Evolutionary conservation across 2,888 invertebrate species (phyloP), one percentile per base, ranked within the genome.

Genomic region (Crepidodera aurea): DNA sequence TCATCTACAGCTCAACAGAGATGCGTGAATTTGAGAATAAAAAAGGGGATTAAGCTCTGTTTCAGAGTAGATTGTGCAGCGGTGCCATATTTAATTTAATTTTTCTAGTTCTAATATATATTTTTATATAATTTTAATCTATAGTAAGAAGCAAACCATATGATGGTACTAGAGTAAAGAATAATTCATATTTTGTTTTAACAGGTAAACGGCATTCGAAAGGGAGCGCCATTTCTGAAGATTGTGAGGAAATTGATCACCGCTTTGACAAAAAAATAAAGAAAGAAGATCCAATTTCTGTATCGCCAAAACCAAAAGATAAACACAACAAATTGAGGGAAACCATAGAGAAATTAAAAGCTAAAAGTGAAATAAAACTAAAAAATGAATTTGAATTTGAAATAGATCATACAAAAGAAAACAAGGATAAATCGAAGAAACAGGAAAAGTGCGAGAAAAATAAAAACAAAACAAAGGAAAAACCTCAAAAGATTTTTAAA

Each of bases 331-430:
- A 81, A 64, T 64, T 81, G 15, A 62, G 80, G 12, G 81, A 81
- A 70, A 88, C 87, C 0, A 88, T 88, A 55, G 87, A 87, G 77
- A 88, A 87, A 74, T 73, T 88, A 10, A 88, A 87, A 78, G 86
- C 87, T 8, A 88, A 87, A 76, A 86, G 85, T 74, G 85, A 85
- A 71, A 84, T 85, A 59, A 84, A 83, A 69, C 82, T 83, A 13
- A 66, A 64, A 62, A 64, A 44, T 51, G 75, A 74, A 40, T 71
- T 72, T 18, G 71, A 71, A 42, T 76, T 76, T 44, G 75, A 78
- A 46, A 32, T 68, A 10, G 78, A 78, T 40, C 70, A 71, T 37
- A 64, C 73, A 5, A 78, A 79, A 67, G 79, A 78, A 58, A 77
- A 75, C 76, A 75, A 65, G 61, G 68, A 70, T 29, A 71, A 70